Evolutionary conservation across 1,140 invertebrate species (phyloP).

Genomic region (Eufriesea mexicana): DNA sequence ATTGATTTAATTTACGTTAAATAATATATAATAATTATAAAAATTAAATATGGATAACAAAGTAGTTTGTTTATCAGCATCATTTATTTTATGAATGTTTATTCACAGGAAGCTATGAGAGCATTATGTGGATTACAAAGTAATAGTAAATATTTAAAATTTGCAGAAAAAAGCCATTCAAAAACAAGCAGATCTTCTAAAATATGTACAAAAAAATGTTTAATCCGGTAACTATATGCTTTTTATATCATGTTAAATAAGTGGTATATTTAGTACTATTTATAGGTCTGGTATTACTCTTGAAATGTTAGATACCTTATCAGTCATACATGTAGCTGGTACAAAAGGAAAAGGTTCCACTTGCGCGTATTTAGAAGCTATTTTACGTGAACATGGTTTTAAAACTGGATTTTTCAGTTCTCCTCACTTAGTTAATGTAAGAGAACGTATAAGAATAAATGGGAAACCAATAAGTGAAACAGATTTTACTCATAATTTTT

Average conservation of each 20-base stretch:
- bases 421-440: conserved; percentile 95
- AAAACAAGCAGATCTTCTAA: conserved; percentile 42
- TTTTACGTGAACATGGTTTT: conserved; percentile 92
- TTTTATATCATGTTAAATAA: conserved; percentile 14
- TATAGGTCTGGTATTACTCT: conserved; percentile 86
- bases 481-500: conserved; percentile 92
- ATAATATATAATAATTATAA: too few species aligned
- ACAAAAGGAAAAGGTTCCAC: conserved; percentile 99
- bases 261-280: conserved; percentile 25
- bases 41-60: not conserved
- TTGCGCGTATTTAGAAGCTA: conserved; percentile 95
- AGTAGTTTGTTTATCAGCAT: not conserved
- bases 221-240: conserved; percentile 77
- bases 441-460: conserved; percentile 96
- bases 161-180: conserved; percentile 60
- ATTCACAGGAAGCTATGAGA: conserved; percentile 85
- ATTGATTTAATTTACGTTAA: not conserved
- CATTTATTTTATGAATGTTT: not conserved
- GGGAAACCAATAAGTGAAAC: conserved; percentile 89
- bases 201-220: conserved; percentile 83
- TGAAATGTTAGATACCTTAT: conserved; percentile 86
- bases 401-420: conserved; percentile 98
- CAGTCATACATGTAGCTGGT: conserved; percentile 96
- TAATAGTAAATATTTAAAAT: conserved; percentile 82
- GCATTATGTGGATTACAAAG: conserved; percentile 88